phyloP scores from a whole-genome alignment of 1,140 invertebrate genomes.

The Drosophila biarmipes region DNA sequence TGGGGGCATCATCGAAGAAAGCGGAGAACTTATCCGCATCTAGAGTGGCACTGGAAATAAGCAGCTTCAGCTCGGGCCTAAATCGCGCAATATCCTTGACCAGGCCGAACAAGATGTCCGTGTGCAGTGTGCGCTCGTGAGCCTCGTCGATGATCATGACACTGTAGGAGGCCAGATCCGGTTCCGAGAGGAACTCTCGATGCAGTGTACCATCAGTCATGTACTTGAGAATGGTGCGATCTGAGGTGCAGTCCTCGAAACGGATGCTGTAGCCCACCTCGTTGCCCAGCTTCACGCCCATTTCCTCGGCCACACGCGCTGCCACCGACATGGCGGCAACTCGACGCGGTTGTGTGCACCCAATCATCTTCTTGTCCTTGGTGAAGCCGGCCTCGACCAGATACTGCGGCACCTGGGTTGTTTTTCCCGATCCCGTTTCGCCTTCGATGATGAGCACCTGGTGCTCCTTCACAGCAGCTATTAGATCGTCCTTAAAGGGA shows the following conservation, averaged over 20 bases:
- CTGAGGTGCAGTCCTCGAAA: constrained; percentile 99
- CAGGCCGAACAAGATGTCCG: constrained; percentile 98
- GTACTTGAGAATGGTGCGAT: constrained; percentile 99
- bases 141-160: constrained; percentile 99
- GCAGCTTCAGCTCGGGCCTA: constrained; percentile 96
- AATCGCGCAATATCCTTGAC: constrained; percentile 99
- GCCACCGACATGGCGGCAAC: constrained; percentile 99
- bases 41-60: constrained; percentile 99
- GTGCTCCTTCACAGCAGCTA: constrained; percentile 94
- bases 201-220: constrained; percentile 99
- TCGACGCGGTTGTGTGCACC: constrained; percentile 97
- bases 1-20: constrained; percentile 99
- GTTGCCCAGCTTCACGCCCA: constrained; percentile 98
- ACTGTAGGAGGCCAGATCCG: constrained; percentile 96
- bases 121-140: constrained; percentile 98
- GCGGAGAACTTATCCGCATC: constrained; percentile 99
- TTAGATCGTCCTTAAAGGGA: constrained; percentile 95
- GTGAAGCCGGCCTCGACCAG: constrained; percentile 96
- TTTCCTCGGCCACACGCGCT: constrained; percentile 99
- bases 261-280: constrained; percentile 99
- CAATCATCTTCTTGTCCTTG: constrained; percentile 93
- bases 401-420: constrained; percentile 99
- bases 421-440: constrained; percentile 99
- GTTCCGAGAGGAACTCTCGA: constrained; percentile 98
- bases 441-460: constrained; percentile 99